Conservation (phyloP, 92 coral and sea anemone species). For the Siderastrea radians region DNA sequence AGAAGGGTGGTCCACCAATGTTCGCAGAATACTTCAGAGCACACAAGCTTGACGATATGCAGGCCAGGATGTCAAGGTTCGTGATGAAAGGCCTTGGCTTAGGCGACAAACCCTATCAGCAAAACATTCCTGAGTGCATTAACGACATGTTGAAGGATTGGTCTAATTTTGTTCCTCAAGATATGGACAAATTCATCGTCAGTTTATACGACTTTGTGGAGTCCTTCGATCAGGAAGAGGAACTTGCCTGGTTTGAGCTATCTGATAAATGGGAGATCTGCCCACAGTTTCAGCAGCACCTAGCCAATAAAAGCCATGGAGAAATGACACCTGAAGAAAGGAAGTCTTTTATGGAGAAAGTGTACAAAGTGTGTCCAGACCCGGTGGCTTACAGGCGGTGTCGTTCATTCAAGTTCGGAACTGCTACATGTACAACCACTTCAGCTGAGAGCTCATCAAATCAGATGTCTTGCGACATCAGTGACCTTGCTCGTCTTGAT, state of each 20-base stretch:
- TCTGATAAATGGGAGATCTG: constrained; percentile 64
- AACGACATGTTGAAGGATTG: constrained; percentile 53
- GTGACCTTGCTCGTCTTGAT: constrained; percentile 26
- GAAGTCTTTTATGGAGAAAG: constrained; percentile 18
- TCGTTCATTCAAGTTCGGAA: constrained; percentile 7
- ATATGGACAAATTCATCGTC: constrained; percentile 38
- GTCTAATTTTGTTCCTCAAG: constrained; percentile 40
- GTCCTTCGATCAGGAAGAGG: constrained; percentile 54
- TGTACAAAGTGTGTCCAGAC: constrained; percentile 53
- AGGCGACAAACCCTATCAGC: constrained; percentile 38
- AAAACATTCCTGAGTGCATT: constrained; percentile 28
- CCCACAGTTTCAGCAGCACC: constrained; percentile 16
- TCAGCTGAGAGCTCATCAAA: not conserved
- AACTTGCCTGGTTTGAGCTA: constrained; percentile 51
- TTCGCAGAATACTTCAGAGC: constrained; percentile 48
- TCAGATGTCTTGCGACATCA: constrained; percentile 26
- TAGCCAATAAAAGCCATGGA: not conserved
- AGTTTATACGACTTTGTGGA: constrained; percentile 51
- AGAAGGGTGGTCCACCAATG: constrained; percentile 46
- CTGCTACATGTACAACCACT: not conserved
- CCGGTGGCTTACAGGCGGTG: constrained; percentile 42
- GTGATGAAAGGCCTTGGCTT: constrained; percentile 48
- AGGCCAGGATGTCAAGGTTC: constrained; percentile 29
- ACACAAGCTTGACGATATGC: constrained; percentile 43
- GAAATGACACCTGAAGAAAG: constrained; percentile 54